These are phyloP conservation scores for Napeogenes sylphis DNA, from an alignment of 2,888 invertebrate genomes.

Conservation along the genomic window DNA sequence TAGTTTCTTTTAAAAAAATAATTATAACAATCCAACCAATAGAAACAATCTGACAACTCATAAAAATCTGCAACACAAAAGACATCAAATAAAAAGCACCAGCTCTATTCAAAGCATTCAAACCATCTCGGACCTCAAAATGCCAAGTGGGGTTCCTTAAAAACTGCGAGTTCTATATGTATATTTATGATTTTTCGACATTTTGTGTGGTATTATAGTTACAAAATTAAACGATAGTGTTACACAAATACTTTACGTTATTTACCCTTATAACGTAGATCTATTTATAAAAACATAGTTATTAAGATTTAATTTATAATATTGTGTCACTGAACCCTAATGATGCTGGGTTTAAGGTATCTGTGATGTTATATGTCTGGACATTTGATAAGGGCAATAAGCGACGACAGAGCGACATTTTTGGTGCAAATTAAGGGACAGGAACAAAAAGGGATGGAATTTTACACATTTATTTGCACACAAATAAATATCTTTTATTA, in stretches of 20 bases:
- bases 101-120: constrained; percentile 52
- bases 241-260: too few relatives aligned
- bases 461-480: constrained; percentile 28
- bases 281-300: background rate
- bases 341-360: constrained; percentile 42
- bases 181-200: too few relatives aligned
- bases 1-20: constrained; percentile 18
- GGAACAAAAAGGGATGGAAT: constrained; percentile 21
- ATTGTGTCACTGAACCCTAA: constrained; percentile 18
- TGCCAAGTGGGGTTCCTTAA: constrained; percentile 56
- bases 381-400: constrained; percentile 43
- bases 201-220: too few relatives aligned
- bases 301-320: background rate
- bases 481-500: constrained; percentile 19
- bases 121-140: constrained; percentile 50
- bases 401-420: constrained; percentile 35
- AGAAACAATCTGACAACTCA: constrained; percentile 29
- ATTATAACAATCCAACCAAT: constrained; percentile 22
- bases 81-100: constrained; percentile 29
- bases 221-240: too few relatives aligned
- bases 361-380: constrained; percentile 61
- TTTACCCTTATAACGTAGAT: too few relatives aligned
- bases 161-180: constrained; percentile 37
- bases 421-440: constrained; percentile 35
- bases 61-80: constrained; percentile 29